Conservation (phyloP, 2,797 vertebrate genomes). For the Petrocephalus schoutedeni region DNA sequence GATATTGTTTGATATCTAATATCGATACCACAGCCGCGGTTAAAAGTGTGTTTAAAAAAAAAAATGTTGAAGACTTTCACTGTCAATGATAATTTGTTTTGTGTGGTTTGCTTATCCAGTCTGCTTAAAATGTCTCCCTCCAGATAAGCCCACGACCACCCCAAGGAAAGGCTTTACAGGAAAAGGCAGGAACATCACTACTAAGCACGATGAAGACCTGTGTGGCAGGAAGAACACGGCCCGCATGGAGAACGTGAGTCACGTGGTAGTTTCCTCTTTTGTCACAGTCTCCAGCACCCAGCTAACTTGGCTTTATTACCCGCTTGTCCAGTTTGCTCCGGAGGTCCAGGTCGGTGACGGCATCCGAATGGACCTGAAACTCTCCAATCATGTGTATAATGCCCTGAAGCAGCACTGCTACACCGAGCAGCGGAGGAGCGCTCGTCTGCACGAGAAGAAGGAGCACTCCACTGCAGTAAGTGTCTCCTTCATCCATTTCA, state of each 20-base stretch:
- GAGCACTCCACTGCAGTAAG: constrained; percentile 92
- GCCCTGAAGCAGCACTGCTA: constrained; percentile 89
- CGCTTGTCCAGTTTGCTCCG: constrained; percentile 76
- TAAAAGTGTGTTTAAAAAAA: neutral
- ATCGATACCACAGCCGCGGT: neutral
- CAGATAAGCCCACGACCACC: constrained; percentile 82
- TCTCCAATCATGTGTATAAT: constrained; percentile 95
- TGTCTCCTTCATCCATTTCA: constrained; percentile 4
- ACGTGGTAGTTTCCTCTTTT: neutral
- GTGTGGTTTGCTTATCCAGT: neutral
- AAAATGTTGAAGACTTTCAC: neutral
- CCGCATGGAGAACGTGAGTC: constrained; percentile 90
- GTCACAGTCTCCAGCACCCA: neutral
- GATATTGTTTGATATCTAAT: neutral
- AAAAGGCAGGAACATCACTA: constrained; percentile 96
- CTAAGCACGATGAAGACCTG: constrained; percentile 86
- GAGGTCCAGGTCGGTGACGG: constrained; percentile 91
- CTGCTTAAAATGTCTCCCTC: neutral
- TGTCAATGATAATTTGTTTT: neutral
- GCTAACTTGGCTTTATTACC: neutral
- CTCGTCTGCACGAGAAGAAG: constrained; percentile 90
- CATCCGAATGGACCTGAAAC: constrained; percentile 89
- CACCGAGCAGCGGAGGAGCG: constrained; percentile 85
- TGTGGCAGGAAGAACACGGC: constrained; percentile 95
- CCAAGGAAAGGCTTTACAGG: constrained; percentile 83